Evolutionary conservation across 2,113 vertebrate genomes (phyloP).

Genomic region (Mus spicilegus): DNA sequence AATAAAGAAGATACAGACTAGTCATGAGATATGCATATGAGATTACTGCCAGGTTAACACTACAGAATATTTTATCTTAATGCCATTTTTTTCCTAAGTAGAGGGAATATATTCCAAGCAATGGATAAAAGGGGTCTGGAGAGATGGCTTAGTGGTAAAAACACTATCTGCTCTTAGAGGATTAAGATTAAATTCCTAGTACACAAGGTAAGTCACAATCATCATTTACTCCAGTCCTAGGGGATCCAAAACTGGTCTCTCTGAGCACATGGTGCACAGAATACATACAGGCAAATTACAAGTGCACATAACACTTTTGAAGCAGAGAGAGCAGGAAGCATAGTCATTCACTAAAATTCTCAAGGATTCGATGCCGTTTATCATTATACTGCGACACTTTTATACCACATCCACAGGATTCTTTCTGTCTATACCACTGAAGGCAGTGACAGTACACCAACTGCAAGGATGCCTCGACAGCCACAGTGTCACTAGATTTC

Average conservation of each 20-base stretch:
- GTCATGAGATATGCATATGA: not conserved
- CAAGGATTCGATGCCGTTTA: not conserved
- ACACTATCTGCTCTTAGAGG: not conserved
- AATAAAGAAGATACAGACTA: no score
- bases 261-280: not conserved
- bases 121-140: not conserved
- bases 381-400: not conserved
- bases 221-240: not conserved
- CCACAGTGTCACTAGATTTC: not conserved
- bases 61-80: not conserved
- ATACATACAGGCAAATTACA: no score
- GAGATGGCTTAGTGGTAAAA: not conserved
- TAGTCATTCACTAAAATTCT: not conserved
- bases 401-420: no score
- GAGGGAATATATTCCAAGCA: not conserved
- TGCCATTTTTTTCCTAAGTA: not conserved
- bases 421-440: not conserved
- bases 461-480: not conserved
- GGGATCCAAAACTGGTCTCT: not conserved
- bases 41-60: not conserved
- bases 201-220: not conserved
- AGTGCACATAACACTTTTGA: not conserved
- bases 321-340: not conserved
- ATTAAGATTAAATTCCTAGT: not conserved
- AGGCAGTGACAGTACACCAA: not conserved